These are phyloP conservation scores for Conus canariensis DNA, from an alignment of 2,888 invertebrate genomes.

Conservation along the genomic window DNA sequence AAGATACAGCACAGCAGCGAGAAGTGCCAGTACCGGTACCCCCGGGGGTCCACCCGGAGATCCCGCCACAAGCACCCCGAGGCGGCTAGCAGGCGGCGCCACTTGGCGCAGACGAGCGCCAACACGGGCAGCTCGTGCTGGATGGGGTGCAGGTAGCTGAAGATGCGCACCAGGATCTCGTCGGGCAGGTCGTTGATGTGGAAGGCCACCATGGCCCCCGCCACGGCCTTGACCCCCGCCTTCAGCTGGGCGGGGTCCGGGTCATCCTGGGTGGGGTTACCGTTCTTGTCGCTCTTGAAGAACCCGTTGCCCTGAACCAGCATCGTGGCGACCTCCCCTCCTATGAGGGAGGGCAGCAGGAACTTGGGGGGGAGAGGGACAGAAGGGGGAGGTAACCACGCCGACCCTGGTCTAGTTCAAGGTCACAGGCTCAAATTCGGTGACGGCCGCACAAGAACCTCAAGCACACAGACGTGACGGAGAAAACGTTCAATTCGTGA, in stretches of 20 bases:
- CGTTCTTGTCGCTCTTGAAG: conserved; percentile 38
- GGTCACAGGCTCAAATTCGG: no score
- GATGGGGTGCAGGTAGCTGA: conserved; percentile 63
- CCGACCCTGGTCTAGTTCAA: no score
- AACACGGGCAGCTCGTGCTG: conserved; percentile 61
- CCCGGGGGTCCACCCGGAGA: conserved; percentile 60
- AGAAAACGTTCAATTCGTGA: no score
- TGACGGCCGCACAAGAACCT: no score
- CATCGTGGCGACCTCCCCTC: not conserved
- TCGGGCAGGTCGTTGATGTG: conserved; percentile 62
- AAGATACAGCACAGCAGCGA: conserved; percentile 62
- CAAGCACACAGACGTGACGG: no score
- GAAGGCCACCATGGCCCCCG: not conserved
- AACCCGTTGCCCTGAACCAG: conserved; percentile 33
- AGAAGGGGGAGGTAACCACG: not conserved
- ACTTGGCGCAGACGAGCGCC: conserved; percentile 65
- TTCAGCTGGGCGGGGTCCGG: not conserved
- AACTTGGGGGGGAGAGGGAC: not conserved
- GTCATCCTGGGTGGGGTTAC: conserved; percentile 10
- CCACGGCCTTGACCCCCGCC: conserved; percentile 9
- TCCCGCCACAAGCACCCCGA: conserved; percentile 63
- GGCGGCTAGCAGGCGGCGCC: conserved; percentile 61
- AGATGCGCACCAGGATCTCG: conserved; percentile 62
- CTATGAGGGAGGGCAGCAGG: not conserved
- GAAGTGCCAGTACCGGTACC: conserved; percentile 60